These are phyloP conservation scores for Acanthacorydalis orientalis DNA, from an alignment of 2,888 invertebrate genomes.

Conservation along the genomic window DNA sequence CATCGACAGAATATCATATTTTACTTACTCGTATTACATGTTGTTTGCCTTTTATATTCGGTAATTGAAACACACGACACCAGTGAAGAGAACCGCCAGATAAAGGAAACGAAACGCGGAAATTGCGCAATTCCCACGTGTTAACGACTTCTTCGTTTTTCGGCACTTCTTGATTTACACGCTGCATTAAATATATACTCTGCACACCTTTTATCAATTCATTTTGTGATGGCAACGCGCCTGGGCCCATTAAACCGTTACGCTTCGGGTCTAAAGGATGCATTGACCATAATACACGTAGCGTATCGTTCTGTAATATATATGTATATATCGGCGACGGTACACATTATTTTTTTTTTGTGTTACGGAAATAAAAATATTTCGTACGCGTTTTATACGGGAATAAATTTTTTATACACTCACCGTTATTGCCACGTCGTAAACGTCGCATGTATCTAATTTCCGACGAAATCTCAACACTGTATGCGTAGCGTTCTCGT, in stretches of 20 bases:
- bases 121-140: slow-evolving; percentile 34
- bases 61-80: slow-evolving; percentile 48
- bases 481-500: slow-evolving; percentile 74
- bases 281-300: slow-evolving; percentile 49
- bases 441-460: slow-evolving; percentile 68
- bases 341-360: no score
- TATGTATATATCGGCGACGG: not conserved
- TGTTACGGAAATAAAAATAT: no score
- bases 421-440: slow-evolving; percentile 52
- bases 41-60: slow-evolving; percentile 40
- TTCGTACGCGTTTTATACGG: no score
- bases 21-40: slow-evolving; percentile 47
- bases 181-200: slow-evolving; percentile 44
- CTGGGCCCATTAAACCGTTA: slow-evolving; percentile 39
- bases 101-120: slow-evolving; percentile 40
- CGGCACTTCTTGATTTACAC: slow-evolving; percentile 35
- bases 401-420: slow-evolving; percentile 20
- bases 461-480: slow-evolving; percentile 64
- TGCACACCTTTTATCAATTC: slow-evolving; percentile 36
- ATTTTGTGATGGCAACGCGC: slow-evolving; percentile 31
- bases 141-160: slow-evolving; percentile 28
- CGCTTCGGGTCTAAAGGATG: slow-evolving; percentile 42
- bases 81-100: slow-evolving; percentile 46
- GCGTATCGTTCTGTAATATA: slow-evolving; percentile 46
- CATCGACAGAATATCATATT: not conserved